Evolutionary conservation across 2,113 vertebrate species (phyloP).

Genomic region (Ochotona princeps): DNA sequence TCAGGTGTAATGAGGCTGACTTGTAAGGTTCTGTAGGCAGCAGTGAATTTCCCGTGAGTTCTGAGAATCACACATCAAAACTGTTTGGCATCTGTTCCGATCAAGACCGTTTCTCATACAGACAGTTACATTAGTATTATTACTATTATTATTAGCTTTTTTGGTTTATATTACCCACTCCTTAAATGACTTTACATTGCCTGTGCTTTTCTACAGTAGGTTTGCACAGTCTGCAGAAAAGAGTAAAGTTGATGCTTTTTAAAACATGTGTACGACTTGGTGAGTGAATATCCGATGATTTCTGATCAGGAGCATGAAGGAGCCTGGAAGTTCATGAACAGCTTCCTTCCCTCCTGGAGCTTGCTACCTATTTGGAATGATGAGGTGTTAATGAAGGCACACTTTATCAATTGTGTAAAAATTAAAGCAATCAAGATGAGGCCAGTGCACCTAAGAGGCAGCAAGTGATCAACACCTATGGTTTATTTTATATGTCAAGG

Average conservation of each 20-base stretch:
- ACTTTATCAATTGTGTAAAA: background rate
- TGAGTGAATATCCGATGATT: background rate
- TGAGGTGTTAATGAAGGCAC: background rate
- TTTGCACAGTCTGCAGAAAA: background rate
- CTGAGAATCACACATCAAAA: background rate
- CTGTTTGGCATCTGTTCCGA: background rate
- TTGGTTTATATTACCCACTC: background rate
- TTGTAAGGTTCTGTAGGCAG: background rate
- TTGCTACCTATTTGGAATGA: background rate
- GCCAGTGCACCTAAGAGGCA: background rate
- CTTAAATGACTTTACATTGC: constrained; percentile 18
- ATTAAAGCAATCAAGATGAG: background rate
- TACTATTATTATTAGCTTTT: background rate
- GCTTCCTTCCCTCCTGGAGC: background rate
- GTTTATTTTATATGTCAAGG: background rate
- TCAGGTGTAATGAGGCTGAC: background rate
- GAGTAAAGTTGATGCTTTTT: background rate
- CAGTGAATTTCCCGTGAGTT: background rate
- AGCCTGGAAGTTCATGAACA: background rate
- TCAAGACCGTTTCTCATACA: background rate
- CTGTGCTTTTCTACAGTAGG: background rate
- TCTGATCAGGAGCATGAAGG: background rate
- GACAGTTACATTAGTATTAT: background rate
- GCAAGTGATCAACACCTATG: background rate
- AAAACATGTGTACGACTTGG: background rate